Evolutionary conservation across 2,797 vertebrate species (phyloP), one percentile per base, ranked within the genome.

Genomic region (Leptatherina wallacei): DNA sequence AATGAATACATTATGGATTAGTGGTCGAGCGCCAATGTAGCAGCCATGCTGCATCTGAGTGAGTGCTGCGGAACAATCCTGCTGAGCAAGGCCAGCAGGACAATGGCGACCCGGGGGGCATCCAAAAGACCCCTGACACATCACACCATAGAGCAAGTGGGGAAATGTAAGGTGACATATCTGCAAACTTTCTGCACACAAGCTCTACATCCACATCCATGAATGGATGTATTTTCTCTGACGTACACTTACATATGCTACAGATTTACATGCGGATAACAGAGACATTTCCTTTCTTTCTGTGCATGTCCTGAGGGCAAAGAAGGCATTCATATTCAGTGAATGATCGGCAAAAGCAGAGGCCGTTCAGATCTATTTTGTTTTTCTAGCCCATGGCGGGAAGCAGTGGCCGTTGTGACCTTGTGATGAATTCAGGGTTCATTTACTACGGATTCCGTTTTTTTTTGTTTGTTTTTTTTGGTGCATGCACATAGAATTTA

Each of bases 1-100:
- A 89, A 91, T 87, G 82, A 91, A 92, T 91, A 86, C 77, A 90
- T 93, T 90, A 93, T 88, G 74, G 86, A 89, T 87, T 75, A 71
- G 76, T 82, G 78, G 86, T 73, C 16, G 47, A 69, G 81, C 61
- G 87, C 90, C 79, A 87, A 84, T 85, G 90, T 85, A 80, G 81
- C 82, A 66, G 83, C 74, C 52, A 22, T 69, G 66, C 60, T 79
- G 66, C 64, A 75, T 84, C 68, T 80, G 78, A 81, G 73, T 32
- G 60, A 78, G 69, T 72, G 73, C 75, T 78, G 66, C 70, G 69
- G 69, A 71, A 78, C 60, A 77, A 77, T 44, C 68, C 67, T 18
- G 4, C 58, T 58, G 76, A 73, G 57, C 60, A 49, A 77, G 67
- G 47, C 79, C 62, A 71, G 61, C 62, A 58, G 73, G 67, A 75